phyloP scores from a whole-genome alignment of 2,113 vertebrate genomes.

The Cyanocitta stelleri region DNA sequence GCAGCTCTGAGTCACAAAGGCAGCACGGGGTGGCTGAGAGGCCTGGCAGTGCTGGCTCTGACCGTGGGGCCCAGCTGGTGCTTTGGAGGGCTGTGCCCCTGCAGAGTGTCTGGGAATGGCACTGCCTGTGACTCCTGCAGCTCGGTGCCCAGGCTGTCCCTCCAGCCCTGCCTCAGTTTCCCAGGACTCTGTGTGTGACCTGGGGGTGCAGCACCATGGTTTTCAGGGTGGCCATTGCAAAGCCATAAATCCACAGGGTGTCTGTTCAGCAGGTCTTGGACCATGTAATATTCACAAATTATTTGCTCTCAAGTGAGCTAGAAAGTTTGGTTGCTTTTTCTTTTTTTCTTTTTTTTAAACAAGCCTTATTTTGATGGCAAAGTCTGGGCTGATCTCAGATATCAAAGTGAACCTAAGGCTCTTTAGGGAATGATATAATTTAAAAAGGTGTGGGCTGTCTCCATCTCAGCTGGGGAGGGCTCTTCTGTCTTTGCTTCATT shows the following conservation, averaged over 20 bases:
- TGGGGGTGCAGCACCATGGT: neutral
- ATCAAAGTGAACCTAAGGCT: neutral
- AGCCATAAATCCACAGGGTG: neutral
- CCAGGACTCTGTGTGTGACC: neutral
- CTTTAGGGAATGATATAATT: neutral
- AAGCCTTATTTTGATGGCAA: neutral
- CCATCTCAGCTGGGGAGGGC: neutral
- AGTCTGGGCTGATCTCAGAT: neutral
- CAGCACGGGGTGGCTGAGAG: neutral
- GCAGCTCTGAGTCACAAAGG: neutral
- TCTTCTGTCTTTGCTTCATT: neutral
- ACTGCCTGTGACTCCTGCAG: neutral
- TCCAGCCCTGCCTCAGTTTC: neutral
- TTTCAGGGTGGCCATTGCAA: neutral
- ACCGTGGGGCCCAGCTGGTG: rapidly evolving
- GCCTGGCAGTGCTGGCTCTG: neutral
- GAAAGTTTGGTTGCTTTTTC: neutral
- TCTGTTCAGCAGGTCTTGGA: neutral
- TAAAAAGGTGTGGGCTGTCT: neutral
- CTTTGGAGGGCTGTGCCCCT: neutral
- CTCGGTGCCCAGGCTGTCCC: rapidly evolving
- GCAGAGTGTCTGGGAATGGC: rapidly evolving
- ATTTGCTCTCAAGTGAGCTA: neutral
- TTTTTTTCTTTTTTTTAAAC: neutral
- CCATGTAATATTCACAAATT: neutral